Base-by-base conservation (phyloP, 2,888 invertebrate genomes). In the Noctua pronuba region DNA sequence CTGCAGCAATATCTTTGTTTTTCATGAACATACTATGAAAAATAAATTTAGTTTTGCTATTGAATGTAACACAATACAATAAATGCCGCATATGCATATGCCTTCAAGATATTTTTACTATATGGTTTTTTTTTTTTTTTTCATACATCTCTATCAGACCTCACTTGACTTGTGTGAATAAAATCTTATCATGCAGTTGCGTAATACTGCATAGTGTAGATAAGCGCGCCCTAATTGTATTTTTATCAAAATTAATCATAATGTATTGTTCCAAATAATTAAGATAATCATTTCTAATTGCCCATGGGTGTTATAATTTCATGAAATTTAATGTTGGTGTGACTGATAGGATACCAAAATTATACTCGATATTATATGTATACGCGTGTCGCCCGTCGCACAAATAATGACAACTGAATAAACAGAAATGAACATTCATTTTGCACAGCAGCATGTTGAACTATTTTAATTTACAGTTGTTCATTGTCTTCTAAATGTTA, bases 141-240 rank as follows among this genome's bases (percentile, higher is more conserved):
- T 38, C 0, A 38, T n/a, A 38, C 31, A 28, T 72, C 18, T 4
- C 2, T 46, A 49, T 80, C 62, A 46, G 35, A 16, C 24, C 16
- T 99, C 96, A 98, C 98, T 97, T 97, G 93, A 94, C 11, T 35
- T 49, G 8, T 18, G 18, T 64, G 28, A 52, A 28, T 75, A 35
- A 75, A 58, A 82, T 21, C 16, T 38, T 31, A 81, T 74, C 73
- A 64, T 31, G 18, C 16, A 35, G 62, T 69, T 46, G 24, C 28
- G 35, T 71, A 65, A 49, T 60, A 62, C 52, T 62, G 35, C 67
- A 64, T 69, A 62, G 13, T 21, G 13, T 49, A 52, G 73, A 79
- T 83, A 79, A 66, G 65, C 84, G n/a, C 72, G 8, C 73, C 80
- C 38, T 68, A 52, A 72, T 52, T 68, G 24, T 55, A 31, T 31